A percentile compares a stretch with the other conserved stretches of the same genome.
phyloP scores from a whole-genome alignment of 2,797 vertebrate species.

The Lagorchestes hirsutus region DNA sequence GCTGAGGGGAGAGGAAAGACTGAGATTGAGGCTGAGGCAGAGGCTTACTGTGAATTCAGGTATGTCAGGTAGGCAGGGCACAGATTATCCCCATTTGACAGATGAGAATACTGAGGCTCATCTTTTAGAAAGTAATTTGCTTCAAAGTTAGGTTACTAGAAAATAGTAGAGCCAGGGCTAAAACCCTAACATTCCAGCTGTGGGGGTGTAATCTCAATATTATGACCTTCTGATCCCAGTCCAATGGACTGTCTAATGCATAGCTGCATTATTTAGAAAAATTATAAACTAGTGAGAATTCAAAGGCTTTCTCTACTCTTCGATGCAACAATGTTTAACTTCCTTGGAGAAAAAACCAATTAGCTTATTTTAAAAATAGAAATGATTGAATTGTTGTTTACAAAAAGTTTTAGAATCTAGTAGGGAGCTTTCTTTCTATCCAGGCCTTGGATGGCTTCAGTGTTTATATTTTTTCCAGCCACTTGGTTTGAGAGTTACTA shows the following conservation, averaged over 20 bases:
- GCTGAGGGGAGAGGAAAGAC: not conserved
- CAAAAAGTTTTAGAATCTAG: not conserved
- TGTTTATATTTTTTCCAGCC: not conserved
- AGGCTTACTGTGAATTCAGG: not conserved
- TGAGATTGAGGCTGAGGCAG: not conserved
- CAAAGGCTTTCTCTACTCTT: not conserved
- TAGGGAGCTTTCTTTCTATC: not conserved
- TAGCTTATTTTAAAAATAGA: not conserved
- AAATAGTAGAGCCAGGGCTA: not conserved
- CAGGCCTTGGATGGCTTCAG: not conserved
- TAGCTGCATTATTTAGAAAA: not conserved
- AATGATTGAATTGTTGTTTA: not conserved
- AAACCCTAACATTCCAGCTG: not conserved
- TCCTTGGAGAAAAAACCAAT: not conserved
- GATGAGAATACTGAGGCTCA: not conserved
- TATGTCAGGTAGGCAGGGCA: not conserved
- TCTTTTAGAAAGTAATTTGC: not conserved
- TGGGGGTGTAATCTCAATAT: not conserved
- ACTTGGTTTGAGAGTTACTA: conserved; percentile 17
- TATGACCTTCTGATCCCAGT: not conserved
- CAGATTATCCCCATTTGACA: not conserved
- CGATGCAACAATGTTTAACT: not conserved
- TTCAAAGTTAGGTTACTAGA: not conserved
- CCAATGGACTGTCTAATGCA: not conserved
- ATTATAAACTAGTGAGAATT: not conserved